Base-by-base conservation (phyloP, 2,113 vertebrate genomes). In the Lampris megalopsis region DNA sequence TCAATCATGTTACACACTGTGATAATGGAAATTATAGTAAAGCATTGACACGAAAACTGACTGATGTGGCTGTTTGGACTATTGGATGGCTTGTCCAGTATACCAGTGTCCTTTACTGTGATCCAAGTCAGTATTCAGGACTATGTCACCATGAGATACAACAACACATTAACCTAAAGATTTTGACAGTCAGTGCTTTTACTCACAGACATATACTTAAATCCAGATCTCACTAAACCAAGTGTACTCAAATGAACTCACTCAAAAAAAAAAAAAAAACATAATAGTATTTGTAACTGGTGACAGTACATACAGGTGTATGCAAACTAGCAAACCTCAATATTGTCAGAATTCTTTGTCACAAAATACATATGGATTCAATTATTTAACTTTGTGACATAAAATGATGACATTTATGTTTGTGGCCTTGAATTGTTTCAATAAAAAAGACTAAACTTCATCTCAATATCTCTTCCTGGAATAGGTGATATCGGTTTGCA, bases 131-230 rank as follows among this genome's bases (percentile, higher is more conserved):
- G n/a, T 35, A 40, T 80, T 73, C 68, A 49, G 67, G 77, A 64
- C 48, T 1, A 0, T 84, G 76, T 91, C 85, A 79, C 61, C 79
- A 80, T 76, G 49, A 68, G 82, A 78, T 88, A 76, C 13, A 71
- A 82, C 81, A 70, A 77, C 66, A 52, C 13, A 8, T 89, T 81
- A 24, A 69, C 73, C 75, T 80, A 82, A 65, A 81, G 2, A 73
- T 80, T 75, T 73, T 71, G 58, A 63, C 69, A 8, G 35, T 63
- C 43, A 68, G 24, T 38, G 9, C 59, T 48, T 24, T 13, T 9
- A 43, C 11, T 58, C 42, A 48, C 53, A 60, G 24, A 38, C 42
- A 64, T 7, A 64, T 7, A 59, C 10, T 11, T 37, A 9, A 37
- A 52, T 36, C 43, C 38, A 65, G 10, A 7, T 40, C 10, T 36